Evolutionary conservation across 2,797 vertebrate species (phyloP), one percentile per base, ranked within the genome.

Genomic region (Crax fasciolata): DNA sequence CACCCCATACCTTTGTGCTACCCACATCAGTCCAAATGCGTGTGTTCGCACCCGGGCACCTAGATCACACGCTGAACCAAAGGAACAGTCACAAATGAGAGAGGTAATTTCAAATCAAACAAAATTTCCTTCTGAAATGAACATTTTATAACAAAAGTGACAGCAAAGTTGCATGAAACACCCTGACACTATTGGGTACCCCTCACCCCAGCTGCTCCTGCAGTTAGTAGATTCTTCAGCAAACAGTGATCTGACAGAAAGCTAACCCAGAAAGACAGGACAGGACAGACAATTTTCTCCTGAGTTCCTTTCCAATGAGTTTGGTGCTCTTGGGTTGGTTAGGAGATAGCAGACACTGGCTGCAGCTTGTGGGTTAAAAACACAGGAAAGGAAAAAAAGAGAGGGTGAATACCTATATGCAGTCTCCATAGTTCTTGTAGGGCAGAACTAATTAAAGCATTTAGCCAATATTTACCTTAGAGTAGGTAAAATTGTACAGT

Each of bases 1-100:
- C 94, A 79, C 95, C 93, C 93, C 92, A 95, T 89, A 92, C 90
- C 93, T 97, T 95, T 96, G 92, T 94, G 90, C 90, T 96, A 77
- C 94, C 94, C 96, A 96, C 91, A 97, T 96, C 94, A 96, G 95
- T 86, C 81, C 90, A 10, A 86, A 51, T 10, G 84, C 51, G 3
- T 65, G 21, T 55, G 70, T 89, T 96, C 95, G 92, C 73, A 93
- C 87, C 84, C 72, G 41, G 78, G 86, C 81, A 85, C 73, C 58
- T 28, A 92, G 82, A 96, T 95, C 94, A 87, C 83, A 93, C 83
- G 54, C 48, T 1, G 57, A 88, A 82, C 16, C 11, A 52, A 73
- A 93, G 85, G 80, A 93, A 79, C 27, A 20, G 3, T 81, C 75
- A 32, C 87, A 67, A 14, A 46, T 4, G 13, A 79, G 77, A 86